Percentiles rank a stretch among this genome's conserved stretches.
These are phyloP conservation scores for Leptestheria dahalacensis DNA, from an alignment of 1,140 invertebrate genomes.

Conservation along the genomic window DNA sequence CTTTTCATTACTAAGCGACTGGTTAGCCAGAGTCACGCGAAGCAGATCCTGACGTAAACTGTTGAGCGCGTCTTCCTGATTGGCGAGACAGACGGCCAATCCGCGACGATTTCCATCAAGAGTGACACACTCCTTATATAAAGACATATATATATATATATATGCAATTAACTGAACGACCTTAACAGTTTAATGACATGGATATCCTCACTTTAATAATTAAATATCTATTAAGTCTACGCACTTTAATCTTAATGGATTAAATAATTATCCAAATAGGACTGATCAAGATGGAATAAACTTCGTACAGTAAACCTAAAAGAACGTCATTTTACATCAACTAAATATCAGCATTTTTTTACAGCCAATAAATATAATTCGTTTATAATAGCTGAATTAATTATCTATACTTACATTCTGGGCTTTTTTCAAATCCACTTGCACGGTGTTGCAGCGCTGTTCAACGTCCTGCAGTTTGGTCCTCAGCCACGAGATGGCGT, in stretches of 20 bases:
- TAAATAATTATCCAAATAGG: no score
- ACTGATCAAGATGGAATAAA: no score
- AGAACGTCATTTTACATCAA: no score
- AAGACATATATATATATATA: background rate
- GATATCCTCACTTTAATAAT: no score
- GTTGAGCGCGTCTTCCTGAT: constrained; percentile 24
- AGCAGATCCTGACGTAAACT: constrained; percentile 25
- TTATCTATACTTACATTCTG: background rate
- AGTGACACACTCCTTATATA: constrained; percentile 8
- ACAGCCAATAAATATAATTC: no score
- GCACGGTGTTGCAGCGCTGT: constrained; percentile 11
- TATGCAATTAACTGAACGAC: no score
- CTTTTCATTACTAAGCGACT: constrained; percentile 25
- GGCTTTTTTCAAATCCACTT: constrained; percentile 10
- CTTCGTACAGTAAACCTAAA: no score
- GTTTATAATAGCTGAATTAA: background rate
- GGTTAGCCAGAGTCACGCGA: constrained; percentile 23
- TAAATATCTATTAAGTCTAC: no score
- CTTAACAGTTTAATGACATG: no score
- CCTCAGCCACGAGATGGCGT: constrained; percentile 10
- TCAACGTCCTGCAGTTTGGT: constrained; percentile 10
- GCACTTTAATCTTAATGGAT: no score
- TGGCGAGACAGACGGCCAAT: constrained; percentile 22
- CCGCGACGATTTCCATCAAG: constrained; percentile 12
- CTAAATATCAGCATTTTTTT: no score